These are phyloP conservation scores for Sphecodes monilicornis DNA, from an alignment of 2,888 invertebrate species.

Conservation along the genomic window DNA sequence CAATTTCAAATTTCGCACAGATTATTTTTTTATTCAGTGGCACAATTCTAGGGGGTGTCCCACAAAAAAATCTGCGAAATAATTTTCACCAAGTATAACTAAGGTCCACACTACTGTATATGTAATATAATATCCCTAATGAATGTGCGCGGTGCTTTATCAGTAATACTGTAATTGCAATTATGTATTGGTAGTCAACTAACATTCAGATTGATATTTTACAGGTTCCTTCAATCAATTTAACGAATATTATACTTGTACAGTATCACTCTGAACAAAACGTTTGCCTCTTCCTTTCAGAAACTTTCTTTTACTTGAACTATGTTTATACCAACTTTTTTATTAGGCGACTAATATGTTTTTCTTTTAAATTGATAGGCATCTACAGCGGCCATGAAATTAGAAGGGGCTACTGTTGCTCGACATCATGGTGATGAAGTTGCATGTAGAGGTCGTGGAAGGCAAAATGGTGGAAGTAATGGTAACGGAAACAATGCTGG, in stretches of 20 bases:
- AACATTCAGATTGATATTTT: background rate
- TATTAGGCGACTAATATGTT: background rate
- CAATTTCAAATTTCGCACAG: no score
- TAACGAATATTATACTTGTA: no score
- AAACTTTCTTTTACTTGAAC: background rate
- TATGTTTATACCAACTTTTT: background rate
- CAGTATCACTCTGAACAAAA: background rate
- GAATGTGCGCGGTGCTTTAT: slow-evolving; percentile 37
- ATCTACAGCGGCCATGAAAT: slow-evolving; percentile 15
- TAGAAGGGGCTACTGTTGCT: background rate
- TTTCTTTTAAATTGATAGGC: slow-evolving; percentile 21
- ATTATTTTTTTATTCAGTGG: no score
- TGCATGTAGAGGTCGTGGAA: slow-evolving; percentile 20
- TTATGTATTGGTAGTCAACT: background rate
- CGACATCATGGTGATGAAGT: slow-evolving; percentile 9
- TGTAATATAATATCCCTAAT: background rate
- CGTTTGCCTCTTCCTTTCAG: no score
- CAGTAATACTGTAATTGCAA: background rate
- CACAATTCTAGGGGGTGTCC: no score
- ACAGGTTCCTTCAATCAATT: background rate
- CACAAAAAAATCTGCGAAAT: no score
- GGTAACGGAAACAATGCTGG: background rate
- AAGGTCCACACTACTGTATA: no score
- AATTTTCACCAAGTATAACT: no score
- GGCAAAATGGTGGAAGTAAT: background rate